These are phyloP conservation scores for Deilephila elpenor DNA, from an alignment of 2,888 invertebrate species.

Conservation along the genomic window DNA sequence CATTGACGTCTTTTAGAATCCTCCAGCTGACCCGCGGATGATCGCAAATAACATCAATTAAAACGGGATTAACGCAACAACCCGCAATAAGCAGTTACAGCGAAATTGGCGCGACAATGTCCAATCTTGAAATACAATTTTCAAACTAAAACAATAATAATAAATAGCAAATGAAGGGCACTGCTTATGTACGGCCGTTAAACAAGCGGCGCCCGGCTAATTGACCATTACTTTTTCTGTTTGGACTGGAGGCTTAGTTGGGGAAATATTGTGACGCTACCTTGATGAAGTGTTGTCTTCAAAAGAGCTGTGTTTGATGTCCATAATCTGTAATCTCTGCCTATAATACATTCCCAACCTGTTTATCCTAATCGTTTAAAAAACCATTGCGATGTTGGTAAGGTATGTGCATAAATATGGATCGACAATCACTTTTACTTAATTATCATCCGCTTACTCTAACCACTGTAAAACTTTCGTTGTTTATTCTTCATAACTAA, in stretches of 20 bases:
- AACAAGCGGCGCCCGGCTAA: slow-evolving; percentile 32
- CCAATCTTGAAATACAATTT: slow-evolving; percentile 47
- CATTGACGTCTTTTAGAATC: background rate
- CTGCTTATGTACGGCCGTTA: slow-evolving; percentile 46
- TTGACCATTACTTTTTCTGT: slow-evolving; percentile 32
- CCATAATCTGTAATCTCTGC: too few relatives aligned
- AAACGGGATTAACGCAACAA: slow-evolving; percentile 28
- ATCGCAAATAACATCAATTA: slow-evolving; percentile 26
- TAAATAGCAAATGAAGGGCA: slow-evolving; percentile 60
- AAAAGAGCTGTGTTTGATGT: too few relatives aligned
- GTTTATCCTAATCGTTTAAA: too few relatives aligned
- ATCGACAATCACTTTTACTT: too few relatives aligned
- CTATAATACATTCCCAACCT: too few relatives aligned
- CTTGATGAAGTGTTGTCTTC: too few relatives aligned
- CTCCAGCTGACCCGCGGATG: slow-evolving; percentile 1
- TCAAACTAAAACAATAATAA: slow-evolving; percentile 61
- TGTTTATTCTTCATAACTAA: too few relatives aligned
- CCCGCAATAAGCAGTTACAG: slow-evolving; percentile 22
- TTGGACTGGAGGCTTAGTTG: background rate
- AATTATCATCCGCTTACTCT: too few relatives aligned
- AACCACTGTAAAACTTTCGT: too few relatives aligned
- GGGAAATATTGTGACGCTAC: too few relatives aligned
- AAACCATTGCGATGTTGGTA: too few relatives aligned
- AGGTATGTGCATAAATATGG: too few relatives aligned
- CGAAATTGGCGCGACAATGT: slow-evolving; percentile 30